Conservation (phyloP, 2,113 vertebrate genomes). For the Amblyopsis rosae region DNA sequence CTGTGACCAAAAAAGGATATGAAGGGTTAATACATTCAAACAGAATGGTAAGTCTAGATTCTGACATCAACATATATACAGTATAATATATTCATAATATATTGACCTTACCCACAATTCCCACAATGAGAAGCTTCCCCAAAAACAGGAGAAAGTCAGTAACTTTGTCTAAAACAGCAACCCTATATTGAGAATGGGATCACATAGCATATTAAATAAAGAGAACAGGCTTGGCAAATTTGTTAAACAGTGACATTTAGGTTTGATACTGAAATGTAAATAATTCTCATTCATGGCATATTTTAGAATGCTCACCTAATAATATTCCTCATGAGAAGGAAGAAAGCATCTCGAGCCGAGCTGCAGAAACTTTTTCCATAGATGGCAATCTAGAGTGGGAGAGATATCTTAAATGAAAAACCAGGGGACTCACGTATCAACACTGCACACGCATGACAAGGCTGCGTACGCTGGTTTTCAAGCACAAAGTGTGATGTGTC, state of each 20-base stretch:
- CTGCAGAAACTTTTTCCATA: constrained; percentile 96
- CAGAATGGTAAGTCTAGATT: not conserved
- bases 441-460: too few species aligned
- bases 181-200: constrained; percentile 74
- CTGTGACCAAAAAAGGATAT: constrained; percentile 58
- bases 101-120: constrained; percentile 72
- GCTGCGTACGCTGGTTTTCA: too few species aligned
- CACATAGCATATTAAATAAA: not conserved
- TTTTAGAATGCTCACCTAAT: constrained; percentile 77
- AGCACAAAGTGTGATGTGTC: too few species aligned
- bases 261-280: too few species aligned
- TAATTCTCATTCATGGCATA: too few species aligned
- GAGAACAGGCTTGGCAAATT: not conserved
- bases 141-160: constrained; percentile 97
- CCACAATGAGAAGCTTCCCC: constrained; percentile 92
- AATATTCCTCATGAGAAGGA: constrained; percentile 95
- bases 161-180: constrained; percentile 93
- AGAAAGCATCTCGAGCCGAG: constrained; percentile 90
- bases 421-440: too few species aligned
- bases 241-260: not conserved
- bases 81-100: constrained; percentile 14
- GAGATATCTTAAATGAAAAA: not conserved
- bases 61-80: not conserved
- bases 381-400: constrained; percentile 82
- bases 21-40: not conserved